Base-by-base conservation (phyloP, 2,797 vertebrate genomes). In the Microctenopoma stevenorrisi region DNA sequence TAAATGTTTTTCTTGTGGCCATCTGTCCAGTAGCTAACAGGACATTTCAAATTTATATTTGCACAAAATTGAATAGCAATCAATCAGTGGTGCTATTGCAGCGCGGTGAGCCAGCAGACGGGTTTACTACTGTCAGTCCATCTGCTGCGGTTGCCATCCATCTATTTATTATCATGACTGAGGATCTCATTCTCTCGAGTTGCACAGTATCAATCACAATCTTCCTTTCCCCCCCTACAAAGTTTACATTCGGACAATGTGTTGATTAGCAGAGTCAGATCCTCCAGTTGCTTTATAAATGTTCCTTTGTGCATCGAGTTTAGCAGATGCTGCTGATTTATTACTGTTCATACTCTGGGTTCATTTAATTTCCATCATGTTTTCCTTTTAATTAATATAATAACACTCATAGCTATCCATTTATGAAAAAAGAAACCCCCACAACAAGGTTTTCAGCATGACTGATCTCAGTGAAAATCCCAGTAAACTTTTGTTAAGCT, bases 401-500 rank as follows among this genome's bases (percentile, higher is more conserved):
- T 68, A 73, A 63, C 74, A 71, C 47, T 3, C 48, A 60, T 49
- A 57, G 28, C 52, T 28, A 14, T 49, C 16, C 54, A 51, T 48
- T 72, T 28, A 47, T 30, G 40, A 38, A 37, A 68, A 61, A 64
- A 61, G 48, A 63, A 42, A 35, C 33, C 5, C 30, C 15, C 33
- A 52, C 11, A 69, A 66, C 64, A 61, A 46, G 18, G 40, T 58
- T 59, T 76, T 68, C 37, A 65, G 56, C 18, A 16, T 54, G 37
- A 57, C 82, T 77, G 69, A 68, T 26, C 67, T 16, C 53, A 53
- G 22, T 74, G 28, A 79, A 58, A 40, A 58, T 35, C 7, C 33
- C 33, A 8, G 37, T 62, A 37, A 53, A 9, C n/a, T 47, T 40
- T 64, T 64, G 14, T 58, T 50, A 26, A 59, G 46, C 49, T 66